These are phyloP conservation scores for Brienomyrus longianalis DNA, from an alignment of 2,113 vertebrate genomes.

Conservation along the genomic window DNA sequence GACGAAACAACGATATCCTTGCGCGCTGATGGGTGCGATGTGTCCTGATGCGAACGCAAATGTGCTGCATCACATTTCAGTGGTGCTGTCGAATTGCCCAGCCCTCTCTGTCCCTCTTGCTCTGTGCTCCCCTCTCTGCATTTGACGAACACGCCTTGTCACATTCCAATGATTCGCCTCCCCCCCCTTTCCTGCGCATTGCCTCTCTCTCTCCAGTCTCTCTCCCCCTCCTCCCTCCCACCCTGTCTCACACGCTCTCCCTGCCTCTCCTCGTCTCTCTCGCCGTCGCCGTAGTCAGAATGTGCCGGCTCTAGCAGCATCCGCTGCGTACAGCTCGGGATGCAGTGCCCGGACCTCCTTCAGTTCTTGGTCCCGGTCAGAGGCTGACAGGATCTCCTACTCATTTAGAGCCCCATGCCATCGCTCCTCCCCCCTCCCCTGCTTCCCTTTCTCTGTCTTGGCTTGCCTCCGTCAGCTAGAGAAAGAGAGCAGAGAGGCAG, in stretches of 20 bases:
- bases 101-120: slow-evolving; percentile 3
- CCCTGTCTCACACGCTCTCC: slow-evolving; percentile 29
- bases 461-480: not conserved
- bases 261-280: not conserved
- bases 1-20: not conserved
- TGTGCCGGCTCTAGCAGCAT: slow-evolving; percentile 69
- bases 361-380: slow-evolving; percentile 63
- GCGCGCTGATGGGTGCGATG: not conserved
- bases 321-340: slow-evolving; percentile 70
- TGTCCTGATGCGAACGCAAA: not conserved
- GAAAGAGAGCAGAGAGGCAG: slow-evolving; percentile 2
- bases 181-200: slow-evolving; percentile 35
- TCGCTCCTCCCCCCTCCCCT: slow-evolving; percentile 3
- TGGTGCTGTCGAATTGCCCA: not conserved
- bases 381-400: slow-evolving; percentile 69
- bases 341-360: slow-evolving; percentile 64
- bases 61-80: slow-evolving; percentile 2
- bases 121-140: slow-evolving; percentile 35
- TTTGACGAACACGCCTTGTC: slow-evolving; percentile 72
- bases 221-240: slow-evolving; percentile 18
- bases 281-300: slow-evolving; percentile 59
- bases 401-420: slow-evolving; percentile 50
- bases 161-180: slow-evolving; percentile 70
- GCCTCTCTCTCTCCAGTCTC: slow-evolving; percentile 31
- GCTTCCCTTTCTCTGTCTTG: not conserved